Percentiles rank a stretch among this genome's conserved stretches.
phyloP scores from a whole-genome alignment of 2,888 invertebrate genomes.

The Diachrysia chrysitis region DNA sequence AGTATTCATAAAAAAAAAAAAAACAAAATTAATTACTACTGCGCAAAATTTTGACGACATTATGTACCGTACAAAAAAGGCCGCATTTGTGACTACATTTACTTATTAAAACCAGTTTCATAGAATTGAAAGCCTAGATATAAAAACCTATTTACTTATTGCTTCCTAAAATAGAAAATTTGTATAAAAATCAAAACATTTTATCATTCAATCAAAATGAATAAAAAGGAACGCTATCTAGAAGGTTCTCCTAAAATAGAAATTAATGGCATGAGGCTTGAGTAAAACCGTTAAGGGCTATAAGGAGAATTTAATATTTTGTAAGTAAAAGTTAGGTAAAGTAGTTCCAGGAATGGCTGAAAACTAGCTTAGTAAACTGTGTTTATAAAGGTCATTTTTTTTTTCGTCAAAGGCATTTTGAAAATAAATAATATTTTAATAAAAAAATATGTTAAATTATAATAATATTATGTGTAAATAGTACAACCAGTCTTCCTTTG shows the following conservation, averaged over 20 bases:
- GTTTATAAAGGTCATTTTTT: not conserved
- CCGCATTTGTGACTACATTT: not conserved
- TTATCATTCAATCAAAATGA: constrained; percentile 14
- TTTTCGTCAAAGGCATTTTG: not conserved
- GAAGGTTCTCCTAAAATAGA: constrained; percentile 23
- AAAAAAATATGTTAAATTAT: too few species aligned
- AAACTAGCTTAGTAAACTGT: constrained; percentile 22
- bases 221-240: constrained; percentile 10
- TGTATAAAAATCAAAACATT: not conserved
- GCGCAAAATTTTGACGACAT: too few species aligned
- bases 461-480: too few species aligned
- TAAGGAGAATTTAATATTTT: constrained; percentile 33
- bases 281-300: constrained; percentile 7
- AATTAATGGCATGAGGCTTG: constrained; percentile 21
- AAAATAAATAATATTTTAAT: not conserved
- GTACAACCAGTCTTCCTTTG: too few species aligned
- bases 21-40: too few species aligned
- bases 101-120: not conserved
- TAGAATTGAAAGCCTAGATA: not conserved
- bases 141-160: not conserved
- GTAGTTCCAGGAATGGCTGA: constrained; percentile 6
- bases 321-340: constrained; percentile 16
- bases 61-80: too few species aligned
- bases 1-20: too few species aligned
- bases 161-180: not conserved